Evolutionary conservation across 2,888 invertebrate species (phyloP).

Genomic region (Ctena decussata): DNA sequence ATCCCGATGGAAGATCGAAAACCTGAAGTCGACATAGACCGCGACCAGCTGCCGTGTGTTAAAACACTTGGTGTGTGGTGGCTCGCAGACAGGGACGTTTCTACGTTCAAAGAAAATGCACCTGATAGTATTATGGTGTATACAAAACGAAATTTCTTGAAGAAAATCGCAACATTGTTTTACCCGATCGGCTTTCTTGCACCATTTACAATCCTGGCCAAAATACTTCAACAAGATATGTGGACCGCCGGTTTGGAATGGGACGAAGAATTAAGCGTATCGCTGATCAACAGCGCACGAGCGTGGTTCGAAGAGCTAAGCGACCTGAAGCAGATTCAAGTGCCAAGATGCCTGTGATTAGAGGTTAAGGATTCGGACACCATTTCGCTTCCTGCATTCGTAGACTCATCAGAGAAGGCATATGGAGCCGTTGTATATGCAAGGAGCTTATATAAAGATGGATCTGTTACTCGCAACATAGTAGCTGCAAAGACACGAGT

Average conservation of each 20-base stretch:
- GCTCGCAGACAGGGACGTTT: not conserved
- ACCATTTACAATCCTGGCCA: slow-evolving; percentile 68
- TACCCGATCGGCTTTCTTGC: slow-evolving; percentile 80
- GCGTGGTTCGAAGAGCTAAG: slow-evolving; percentile 56
- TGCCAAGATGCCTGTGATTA: slow-evolving; percentile 46
- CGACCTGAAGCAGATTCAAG: slow-evolving; percentile 20
- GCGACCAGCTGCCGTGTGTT: no score
- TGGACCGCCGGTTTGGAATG: slow-evolving; percentile 73
- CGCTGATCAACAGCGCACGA: slow-evolving; percentile 6
- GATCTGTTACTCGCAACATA: not conserved
- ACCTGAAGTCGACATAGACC: not conserved
- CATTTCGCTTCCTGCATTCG: slow-evolving; percentile 32
- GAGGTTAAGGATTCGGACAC: not conserved
- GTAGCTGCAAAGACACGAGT: slow-evolving; percentile 49
- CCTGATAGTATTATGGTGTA: not conserved
- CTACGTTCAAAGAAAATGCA: slow-evolving; percentile 4
- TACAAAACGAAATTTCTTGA: slow-evolving; percentile 72
- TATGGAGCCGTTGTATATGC: slow-evolving; percentile 40
- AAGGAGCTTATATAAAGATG: not conserved
- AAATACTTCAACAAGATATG: slow-evolving; percentile 74
- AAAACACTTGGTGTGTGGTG: no score
- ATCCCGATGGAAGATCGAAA: not conserved
- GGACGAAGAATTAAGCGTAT: slow-evolving; percentile 69
- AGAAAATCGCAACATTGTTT: slow-evolving; percentile 71
- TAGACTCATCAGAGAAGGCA: slow-evolving; percentile 45